Conservation (phyloP, 2,888 invertebrate genomes). For the Drosophila testacea region DNA sequence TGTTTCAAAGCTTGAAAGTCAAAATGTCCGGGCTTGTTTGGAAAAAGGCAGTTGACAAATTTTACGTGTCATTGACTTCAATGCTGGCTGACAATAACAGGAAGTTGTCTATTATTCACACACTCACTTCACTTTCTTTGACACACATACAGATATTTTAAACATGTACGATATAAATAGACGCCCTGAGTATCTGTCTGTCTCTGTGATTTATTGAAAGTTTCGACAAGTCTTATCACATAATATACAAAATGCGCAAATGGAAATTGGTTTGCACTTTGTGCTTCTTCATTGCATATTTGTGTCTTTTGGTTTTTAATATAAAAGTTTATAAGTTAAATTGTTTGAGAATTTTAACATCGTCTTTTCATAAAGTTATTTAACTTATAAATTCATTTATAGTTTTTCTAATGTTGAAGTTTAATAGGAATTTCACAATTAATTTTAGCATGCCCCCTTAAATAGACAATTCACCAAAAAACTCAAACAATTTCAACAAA, state of each 20-base stretch:
- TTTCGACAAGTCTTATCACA: slow-evolving; percentile 40
- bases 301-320: slow-evolving; percentile 9
- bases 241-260: slow-evolving; percentile 9
- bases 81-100: slow-evolving; percentile 54
- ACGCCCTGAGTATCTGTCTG: slow-evolving; percentile 24
- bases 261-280: slow-evolving; percentile 47
- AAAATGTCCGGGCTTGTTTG: slow-evolving; percentile 2
- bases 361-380: background rate
- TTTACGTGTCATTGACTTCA: slow-evolving; percentile 61
- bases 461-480: slow-evolving; percentile 4
- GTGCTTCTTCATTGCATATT: slow-evolving; percentile 57
- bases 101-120: slow-evolving; percentile 60
- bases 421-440: slow-evolving; percentile 18
- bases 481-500: slow-evolving; percentile 37
- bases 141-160: slow-evolving; percentile 15
- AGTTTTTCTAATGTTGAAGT: slow-evolving; percentile 11
- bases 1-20: slow-evolving; percentile 21
- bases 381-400: slow-evolving; percentile 4
- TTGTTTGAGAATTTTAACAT: slow-evolving; percentile 24
- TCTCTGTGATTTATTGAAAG: slow-evolving; percentile 22
- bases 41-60: slow-evolving; percentile 59
- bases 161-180: slow-evolving; percentile 1
- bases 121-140: slow-evolving; percentile 33
- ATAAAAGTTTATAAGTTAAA: slow-evolving; percentile 46
- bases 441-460: slow-evolving; percentile 22